These are phyloP conservation scores for Vulpes lagopus DNA, from an alignment of 2,113 vertebrate genomes.

Conservation along the genomic window DNA sequence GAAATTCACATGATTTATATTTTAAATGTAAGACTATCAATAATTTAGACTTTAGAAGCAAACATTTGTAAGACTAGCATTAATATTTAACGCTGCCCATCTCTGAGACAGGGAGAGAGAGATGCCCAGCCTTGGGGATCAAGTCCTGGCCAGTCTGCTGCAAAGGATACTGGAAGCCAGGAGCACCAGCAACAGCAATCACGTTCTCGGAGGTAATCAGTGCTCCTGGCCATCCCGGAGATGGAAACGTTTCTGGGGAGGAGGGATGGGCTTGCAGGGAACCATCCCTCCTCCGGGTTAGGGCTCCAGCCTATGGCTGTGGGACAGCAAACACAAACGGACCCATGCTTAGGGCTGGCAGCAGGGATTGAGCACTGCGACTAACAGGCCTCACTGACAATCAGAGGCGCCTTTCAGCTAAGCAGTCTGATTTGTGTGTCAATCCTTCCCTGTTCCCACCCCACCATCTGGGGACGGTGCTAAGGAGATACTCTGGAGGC, in stretches of 20 bases:
- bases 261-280: background rate
- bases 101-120: background rate
- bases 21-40: background rate
- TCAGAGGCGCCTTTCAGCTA: background rate
- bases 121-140: fast-evolving
- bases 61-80: background rate
- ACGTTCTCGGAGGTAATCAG: background rate
- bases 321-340: background rate
- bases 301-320: background rate
- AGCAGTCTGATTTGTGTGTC: background rate
- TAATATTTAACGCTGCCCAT: background rate
- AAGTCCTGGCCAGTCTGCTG: background rate
- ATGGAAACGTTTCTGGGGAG: fast-evolving
- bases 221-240: background rate
- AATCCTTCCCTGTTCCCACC: background rate
- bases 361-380: background rate
- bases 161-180: background rate
- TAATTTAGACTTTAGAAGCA: background rate
- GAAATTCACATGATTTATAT: background rate
- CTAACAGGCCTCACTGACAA: background rate
- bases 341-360: background rate
- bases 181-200: fast-evolving
- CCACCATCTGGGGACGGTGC: slow-evolving; percentile 1
- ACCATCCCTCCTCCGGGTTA: background rate
- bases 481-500: slow-evolving; percentile 30